These are phyloP conservation scores for Acrossocheilus fasciatus DNA, from an alignment of 2,797 vertebrate genomes.

Conservation along the genomic window DNA sequence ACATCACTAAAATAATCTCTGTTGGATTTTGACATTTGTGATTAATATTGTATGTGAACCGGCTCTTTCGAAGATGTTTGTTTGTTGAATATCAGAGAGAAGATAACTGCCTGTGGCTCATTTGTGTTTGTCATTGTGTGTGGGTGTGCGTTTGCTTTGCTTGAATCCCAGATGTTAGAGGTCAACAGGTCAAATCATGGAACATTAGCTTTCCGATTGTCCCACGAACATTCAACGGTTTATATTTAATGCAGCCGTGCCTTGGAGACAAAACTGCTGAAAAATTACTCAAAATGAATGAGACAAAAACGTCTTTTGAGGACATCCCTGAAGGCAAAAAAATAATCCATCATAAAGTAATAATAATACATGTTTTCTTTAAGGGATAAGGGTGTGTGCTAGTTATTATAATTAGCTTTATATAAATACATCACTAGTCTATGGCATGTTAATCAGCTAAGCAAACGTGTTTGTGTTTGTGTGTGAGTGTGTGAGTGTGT, in stretches of 20 bases:
- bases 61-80: not conserved
- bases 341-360: not conserved
- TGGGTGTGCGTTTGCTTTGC: not conserved
- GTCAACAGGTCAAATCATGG: conserved; percentile 8
- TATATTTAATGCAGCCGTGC: not conserved
- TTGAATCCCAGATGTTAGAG: conserved; percentile 22
- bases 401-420: not conserved
- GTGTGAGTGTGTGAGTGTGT: too few species aligned
- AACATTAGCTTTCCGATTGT: conserved; percentile 22
- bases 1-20: not conserved
- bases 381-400: not conserved
- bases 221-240: conserved; percentile 5
- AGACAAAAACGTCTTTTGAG: not conserved
- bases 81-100: not conserved
- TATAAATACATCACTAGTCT: not conserved
- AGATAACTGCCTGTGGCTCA: not conserved
- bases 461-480: not conserved
- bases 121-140: not conserved
- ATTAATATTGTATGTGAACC: not conserved
- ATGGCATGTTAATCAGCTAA: not conserved
- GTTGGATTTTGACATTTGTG: not conserved
- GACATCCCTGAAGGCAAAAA: not conserved
- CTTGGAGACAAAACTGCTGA: not conserved
- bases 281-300: not conserved
- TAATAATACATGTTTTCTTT: not conserved